Evolutionary conservation across 2,888 invertebrate genomes (phyloP), one percentile per base, ranked within the genome.

Genomic region (Oithona nana): DNA sequence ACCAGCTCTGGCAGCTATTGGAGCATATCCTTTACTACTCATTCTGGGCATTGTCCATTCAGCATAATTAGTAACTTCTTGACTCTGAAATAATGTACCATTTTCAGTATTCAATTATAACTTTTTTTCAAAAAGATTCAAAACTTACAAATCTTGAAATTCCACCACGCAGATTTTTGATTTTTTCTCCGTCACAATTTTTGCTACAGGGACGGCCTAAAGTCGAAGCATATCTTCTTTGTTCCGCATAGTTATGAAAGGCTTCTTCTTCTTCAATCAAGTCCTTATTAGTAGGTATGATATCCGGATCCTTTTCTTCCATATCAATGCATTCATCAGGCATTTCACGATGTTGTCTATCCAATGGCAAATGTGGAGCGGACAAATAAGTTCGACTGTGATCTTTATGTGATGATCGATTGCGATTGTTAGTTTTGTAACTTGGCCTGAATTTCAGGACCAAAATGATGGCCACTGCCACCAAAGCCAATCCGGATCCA

Each of bases 1-100:
- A n/a, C 28, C 57, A 1, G n/a, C 29, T 3, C 16, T 16, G 24
- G 16, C n/a, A 16, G 22, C 13, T 24, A 59, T 59, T 16, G 59
- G 59, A 26, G 59, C 59, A 28, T 59, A 59, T 6, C 59, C 59
- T 24, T 59, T 59, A 29, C 50, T 59, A 29, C 50, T 59, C 39
- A 39, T 39, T 28, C 59, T 48, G 20, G 59, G 59, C 59, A 59
- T 59, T 16, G 59, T 59, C n/a, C 24, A 59, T 28, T 59, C 59
- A 16, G 59, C 59, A 29, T 59, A 59, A 16, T 6, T 11, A 16
- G 59, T 59, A 13, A 59, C 59, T 29, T 59, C 59, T 59, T 59
- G 59, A 28, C 59, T 59, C 59, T 59, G 59, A 6, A 30, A 30
- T 49, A 22, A 49, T 3, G 22, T 8, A 39, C 39, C 39, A 13